Conservation (phyloP, 92 coral and sea anemone genomes). For the Blastomussa wellsi region DNA sequence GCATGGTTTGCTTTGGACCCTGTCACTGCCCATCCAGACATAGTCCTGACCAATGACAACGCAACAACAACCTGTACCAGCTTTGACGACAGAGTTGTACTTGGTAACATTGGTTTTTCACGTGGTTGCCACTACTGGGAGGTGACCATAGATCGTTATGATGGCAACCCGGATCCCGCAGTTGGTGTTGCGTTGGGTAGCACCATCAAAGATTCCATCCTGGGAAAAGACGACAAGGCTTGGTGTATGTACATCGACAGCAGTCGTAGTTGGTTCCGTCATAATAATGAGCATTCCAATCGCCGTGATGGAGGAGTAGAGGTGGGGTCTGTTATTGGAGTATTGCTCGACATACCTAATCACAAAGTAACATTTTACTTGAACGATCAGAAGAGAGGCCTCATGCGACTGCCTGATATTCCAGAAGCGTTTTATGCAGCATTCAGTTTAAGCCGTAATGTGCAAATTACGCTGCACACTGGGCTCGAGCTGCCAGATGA, state of each 20-base stretch:
- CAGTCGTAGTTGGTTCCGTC: constrained; percentile 99
- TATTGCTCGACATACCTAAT: constrained; percentile 69
- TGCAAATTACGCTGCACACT: constrained; percentile 88
- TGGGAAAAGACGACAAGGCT: constrained; percentile 92
- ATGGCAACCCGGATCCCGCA: constrained; percentile 98
- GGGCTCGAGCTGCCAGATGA: constrained; percentile 91
- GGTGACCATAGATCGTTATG: constrained; percentile 91
- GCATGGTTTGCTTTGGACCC: constrained; percentile 93
- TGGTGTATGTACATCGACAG: constrained; percentile 99
- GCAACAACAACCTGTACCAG: constrained; percentile 85
- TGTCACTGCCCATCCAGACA: constrained; percentile 83
- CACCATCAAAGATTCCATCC: constrained; percentile 91
- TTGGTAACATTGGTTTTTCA: constrained; percentile 93
- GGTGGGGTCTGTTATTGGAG: constrained; percentile 90
- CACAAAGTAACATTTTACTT: constrained; percentile 87
- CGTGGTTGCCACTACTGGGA: constrained; percentile 98
- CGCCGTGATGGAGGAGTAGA: constrained; percentile 97
- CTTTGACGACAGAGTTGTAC: constrained; percentile 94
- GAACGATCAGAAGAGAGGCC: constrained; percentile 92
- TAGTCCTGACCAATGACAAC: constrained; percentile 82
- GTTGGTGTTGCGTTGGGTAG: constrained; percentile 91
- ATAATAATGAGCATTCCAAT: constrained; percentile 93
- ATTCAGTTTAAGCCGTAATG: constrained; percentile 92
- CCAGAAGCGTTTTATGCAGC: constrained; percentile 88
- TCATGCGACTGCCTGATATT: constrained; percentile 72